Evolutionary conservation across 1,140 invertebrate species (phyloP).

Genomic region (Drosophila teissieri): DNA sequence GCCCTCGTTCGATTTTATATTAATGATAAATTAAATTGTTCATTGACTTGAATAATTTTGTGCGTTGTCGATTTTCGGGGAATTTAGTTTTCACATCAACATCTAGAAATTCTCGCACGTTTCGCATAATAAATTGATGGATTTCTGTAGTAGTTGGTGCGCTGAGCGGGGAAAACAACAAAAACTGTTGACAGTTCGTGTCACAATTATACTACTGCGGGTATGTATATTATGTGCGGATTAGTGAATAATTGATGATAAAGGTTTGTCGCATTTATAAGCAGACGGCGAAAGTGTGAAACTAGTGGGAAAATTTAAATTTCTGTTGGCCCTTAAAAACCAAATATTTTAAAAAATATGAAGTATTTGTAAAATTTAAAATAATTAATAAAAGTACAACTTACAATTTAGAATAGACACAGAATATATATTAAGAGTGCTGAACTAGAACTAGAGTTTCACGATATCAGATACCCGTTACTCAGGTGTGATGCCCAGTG

Average conservation of each 20-base stretch:
- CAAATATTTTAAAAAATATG: too few relatives aligned
- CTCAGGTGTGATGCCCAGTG: too few relatives aligned
- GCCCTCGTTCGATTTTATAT: constrained; percentile 61
- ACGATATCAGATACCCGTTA: too few relatives aligned
- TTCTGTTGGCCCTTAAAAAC: too few relatives aligned
- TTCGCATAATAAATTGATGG: constrained; percentile 72
- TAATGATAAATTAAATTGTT: constrained; percentile 84
- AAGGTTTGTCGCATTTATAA: constrained; percentile 7
- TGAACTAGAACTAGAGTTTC: too few relatives aligned
- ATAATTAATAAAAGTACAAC: too few relatives aligned
- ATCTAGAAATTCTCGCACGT: background rate
- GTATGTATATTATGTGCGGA: constrained; percentile 67
- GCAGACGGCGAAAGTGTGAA: background rate
- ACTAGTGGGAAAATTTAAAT: too few relatives aligned
- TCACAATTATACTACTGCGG: constrained; percentile 63
- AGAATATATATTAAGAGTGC: too few relatives aligned
- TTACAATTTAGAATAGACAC: too few relatives aligned
- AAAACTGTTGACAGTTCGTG: constrained; percentile 42
- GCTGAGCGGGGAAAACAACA: constrained; percentile 6
- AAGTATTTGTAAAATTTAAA: too few relatives aligned
- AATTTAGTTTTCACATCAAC: constrained; percentile 51
- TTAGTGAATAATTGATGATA: constrained; percentile 72
- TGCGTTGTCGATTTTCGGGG: constrained; percentile 67
- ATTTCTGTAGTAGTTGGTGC: constrained; percentile 46
- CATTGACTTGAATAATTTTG: constrained; percentile 83